These are phyloP conservation scores for Leiothrix lutea DNA, from an alignment of 2,113 vertebrate species.

Conservation along the genomic window DNA sequence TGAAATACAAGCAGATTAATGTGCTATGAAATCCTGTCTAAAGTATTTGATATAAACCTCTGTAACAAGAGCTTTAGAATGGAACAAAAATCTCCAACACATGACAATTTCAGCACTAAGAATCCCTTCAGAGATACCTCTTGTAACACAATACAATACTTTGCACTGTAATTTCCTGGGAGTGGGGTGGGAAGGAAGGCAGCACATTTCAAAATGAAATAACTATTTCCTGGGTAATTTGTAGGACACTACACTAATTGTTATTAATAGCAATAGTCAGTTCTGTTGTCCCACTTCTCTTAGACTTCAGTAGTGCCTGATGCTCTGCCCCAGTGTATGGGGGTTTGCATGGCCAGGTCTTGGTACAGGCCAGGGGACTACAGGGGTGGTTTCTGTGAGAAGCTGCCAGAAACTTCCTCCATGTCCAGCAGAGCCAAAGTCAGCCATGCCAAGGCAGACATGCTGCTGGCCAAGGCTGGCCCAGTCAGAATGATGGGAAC, in stretches of 20 bases:
- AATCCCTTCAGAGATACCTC: neutral
- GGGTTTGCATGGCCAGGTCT: neutral
- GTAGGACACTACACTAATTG: neutral
- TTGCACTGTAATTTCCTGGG: neutral
- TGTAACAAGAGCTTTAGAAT: neutral
- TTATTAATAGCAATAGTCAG: neutral
- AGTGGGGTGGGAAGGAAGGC: neutral
- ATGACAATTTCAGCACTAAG: neutral
- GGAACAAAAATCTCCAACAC: neutral
- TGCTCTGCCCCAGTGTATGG: neutral
- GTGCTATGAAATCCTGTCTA: neutral
- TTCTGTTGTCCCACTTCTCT: neutral
- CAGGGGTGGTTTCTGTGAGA: neutral
- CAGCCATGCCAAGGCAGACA: rapidly evolving
- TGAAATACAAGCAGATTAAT: slow-evolving; percentile 25
- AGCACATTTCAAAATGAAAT: neutral
- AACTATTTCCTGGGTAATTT: neutral
- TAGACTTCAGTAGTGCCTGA: neutral
- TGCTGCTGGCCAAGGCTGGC: neutral
- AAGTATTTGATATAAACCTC: neutral
- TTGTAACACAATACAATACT: neutral
- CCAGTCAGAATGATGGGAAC: neutral
- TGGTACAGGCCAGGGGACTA: no score
- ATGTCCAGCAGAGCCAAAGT: neutral
- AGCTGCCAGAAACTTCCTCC: neutral